Evolutionary conservation across 2,113 vertebrate genomes (phyloP).

Genomic region (Gadus chalcogrammus): DNA sequence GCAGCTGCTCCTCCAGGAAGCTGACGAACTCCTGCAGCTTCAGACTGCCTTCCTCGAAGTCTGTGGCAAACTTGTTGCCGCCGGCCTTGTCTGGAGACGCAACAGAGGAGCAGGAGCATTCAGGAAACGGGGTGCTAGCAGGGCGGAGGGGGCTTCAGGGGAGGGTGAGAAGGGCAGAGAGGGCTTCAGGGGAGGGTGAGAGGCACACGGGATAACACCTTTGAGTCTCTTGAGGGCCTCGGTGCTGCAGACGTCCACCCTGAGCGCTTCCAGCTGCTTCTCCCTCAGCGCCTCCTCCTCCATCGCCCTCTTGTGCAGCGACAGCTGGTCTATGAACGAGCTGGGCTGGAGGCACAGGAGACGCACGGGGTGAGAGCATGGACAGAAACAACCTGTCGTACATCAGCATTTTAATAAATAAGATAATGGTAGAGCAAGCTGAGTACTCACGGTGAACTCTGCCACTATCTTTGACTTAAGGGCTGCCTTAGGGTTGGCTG

Average conservation of each 20-base stretch:
- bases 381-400: no score
- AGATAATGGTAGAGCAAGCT: neutral
- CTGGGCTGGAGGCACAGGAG: slow-evolving; percentile 74
- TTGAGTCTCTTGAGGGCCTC: slow-evolving; percentile 95
- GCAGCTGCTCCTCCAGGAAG: slow-evolving; percentile 89
- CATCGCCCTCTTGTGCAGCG: slow-evolving; percentile 76
- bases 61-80: slow-evolving; percentile 94
- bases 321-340: slow-evolving; percentile 84
- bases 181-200: no score
- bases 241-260: slow-evolving; percentile 90
- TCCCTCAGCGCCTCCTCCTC: slow-evolving; percentile 91
- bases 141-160: no score
- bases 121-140: neutral
- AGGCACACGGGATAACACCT: slow-evolving; percentile 68
- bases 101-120: no score
- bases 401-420: neutral
- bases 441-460: slow-evolving; percentile 88
- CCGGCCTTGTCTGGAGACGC: slow-evolving; percentile 86
- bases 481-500: slow-evolving; percentile 83
- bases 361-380: neutral
- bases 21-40: slow-evolving; percentile 94
- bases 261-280: slow-evolving; percentile 88
- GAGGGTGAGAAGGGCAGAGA: no score
- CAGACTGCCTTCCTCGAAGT: slow-evolving; percentile 92
- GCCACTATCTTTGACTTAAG: slow-evolving; percentile 97